Conservation (phyloP, 2,888 invertebrate species). For the Ophion ventricosus region DNA sequence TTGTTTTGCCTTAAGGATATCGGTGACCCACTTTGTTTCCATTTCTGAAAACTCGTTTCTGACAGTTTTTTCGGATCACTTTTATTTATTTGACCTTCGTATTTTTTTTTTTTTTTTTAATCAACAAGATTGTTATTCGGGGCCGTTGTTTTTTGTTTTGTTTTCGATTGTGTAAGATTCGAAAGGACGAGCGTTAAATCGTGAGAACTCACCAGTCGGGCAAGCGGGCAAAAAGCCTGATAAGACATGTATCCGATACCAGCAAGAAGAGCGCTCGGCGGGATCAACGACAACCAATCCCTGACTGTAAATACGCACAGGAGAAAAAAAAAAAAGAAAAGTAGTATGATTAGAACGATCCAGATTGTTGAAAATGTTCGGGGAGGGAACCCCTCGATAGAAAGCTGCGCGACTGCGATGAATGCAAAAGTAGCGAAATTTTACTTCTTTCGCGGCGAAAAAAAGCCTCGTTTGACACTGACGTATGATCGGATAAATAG, state of each 20-base stretch:
- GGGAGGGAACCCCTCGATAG: neutral
- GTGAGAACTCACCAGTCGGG: constrained; percentile 82
- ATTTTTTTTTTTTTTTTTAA: neutral
- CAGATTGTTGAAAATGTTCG: constrained; percentile 9
- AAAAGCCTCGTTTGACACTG: constrained; percentile 13
- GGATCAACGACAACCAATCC: constrained; percentile 93
- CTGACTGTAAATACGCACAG: constrained; percentile 86
- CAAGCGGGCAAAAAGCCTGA: constrained; percentile 89
- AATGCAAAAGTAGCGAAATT: constrained; percentile 4
- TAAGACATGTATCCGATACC: constrained; percentile 93
- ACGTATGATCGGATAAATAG: constrained; percentile 73
- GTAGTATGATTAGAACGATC: constrained; percentile 16
- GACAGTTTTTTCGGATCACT: neutral
- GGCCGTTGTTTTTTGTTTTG: neutral
- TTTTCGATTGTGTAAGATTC: neutral
- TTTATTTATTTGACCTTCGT: neutral
- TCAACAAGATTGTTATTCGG: neutral
- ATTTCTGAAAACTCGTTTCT: neutral
- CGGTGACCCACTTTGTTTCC: neutral
- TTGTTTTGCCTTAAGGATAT: neutral
- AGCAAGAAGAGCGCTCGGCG: constrained; percentile 91
- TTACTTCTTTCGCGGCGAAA: constrained; percentile 4
- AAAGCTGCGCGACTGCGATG: neutral
- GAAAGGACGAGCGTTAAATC: too few species aligned
- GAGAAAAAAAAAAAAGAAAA: constrained; percentile 20